Base-by-base conservation (phyloP, 2,113 vertebrate species). In the Prionailurus bengalensis region DNA sequence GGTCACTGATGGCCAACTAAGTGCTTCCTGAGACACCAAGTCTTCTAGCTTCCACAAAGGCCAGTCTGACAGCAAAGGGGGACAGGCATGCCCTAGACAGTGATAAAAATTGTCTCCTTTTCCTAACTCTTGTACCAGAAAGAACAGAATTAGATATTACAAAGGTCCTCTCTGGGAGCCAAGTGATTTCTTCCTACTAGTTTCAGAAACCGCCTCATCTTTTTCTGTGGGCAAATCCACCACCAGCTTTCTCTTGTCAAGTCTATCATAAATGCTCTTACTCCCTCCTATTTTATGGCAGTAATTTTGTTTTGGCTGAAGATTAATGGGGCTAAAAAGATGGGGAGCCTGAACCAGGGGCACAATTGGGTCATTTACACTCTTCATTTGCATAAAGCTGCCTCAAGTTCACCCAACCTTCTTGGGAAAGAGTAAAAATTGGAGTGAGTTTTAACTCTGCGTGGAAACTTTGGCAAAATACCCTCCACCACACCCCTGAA, bases 301-400 rank as follows among this genome's bases (percentile, higher is more conserved):
- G 87, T 73, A 92, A 96, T 97, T 97, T 97, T 97, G 94, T 94
- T 96, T 91, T 85, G 91, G 80, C 80, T 95, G 80, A 97, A 97
- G 95, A 97, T 96, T 96, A 97, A 97, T 96, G 92, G 73, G 42
- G 31, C 51, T 90, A 95, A 82, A 92, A 95, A 29, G 73, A 95
- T 89, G 76, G 55, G 79, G 71, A 66, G 89, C 63, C 81, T 96
- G 89, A 90, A 31, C 48, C 63, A 68, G 48, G 17, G 83, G 71
- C 84, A 92, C 51, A 8, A 53, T 42, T 92, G 91, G 94, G 84
- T 97, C 94, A 82, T 88, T 88, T 82, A 76, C 10, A 17, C 48
- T 78, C 45, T 85, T 88, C 81, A 93, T 95, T 91, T 97, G 81
- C 85, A 74, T 95, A 92, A 97, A 96, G 89, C 93, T 89, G 94